Evolutionary conservation across 2,888 invertebrate species (phyloP).

Genomic region (Serrognathus titanus): DNA sequence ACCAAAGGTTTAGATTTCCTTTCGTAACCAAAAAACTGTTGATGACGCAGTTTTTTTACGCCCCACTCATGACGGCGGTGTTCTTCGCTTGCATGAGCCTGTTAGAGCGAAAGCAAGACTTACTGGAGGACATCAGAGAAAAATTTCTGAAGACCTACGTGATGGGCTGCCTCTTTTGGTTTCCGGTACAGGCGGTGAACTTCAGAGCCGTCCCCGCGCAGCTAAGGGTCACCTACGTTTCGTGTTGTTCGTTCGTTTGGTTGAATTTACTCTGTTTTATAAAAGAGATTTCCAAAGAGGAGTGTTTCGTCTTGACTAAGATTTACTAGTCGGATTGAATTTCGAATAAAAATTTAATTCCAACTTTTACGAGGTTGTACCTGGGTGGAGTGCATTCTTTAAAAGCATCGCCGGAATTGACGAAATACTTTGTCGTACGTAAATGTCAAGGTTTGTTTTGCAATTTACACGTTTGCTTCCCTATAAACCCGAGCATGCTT

Average conservation of each 20-base stretch:
- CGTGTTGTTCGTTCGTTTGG: too few relatives aligned
- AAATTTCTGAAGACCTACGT: constrained; percentile 70
- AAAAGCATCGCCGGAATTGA: too few relatives aligned
- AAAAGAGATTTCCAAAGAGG: too few relatives aligned
- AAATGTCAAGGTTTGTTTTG: too few relatives aligned
- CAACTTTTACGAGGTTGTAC: too few relatives aligned
- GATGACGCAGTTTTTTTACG: constrained; percentile 72
- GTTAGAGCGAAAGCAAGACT: constrained; percentile 67
- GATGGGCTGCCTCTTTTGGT: constrained; percentile 79
- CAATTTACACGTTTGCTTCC: too few relatives aligned
- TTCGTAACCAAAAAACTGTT: constrained; percentile 64
- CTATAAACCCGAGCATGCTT: too few relatives aligned
- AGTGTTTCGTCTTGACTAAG: too few relatives aligned
- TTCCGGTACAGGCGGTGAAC: constrained; percentile 77
- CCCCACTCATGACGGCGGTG: constrained; percentile 65
- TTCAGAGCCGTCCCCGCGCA: constrained; percentile 69
- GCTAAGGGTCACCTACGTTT: constrained; percentile 59
- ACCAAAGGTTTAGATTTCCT: neutral
- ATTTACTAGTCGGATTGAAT: too few relatives aligned
- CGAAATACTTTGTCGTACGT: too few relatives aligned
- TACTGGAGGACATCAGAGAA: constrained; percentile 65
- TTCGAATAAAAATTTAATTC: too few relatives aligned
- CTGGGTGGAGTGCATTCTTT: too few relatives aligned
- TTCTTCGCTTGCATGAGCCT: constrained; percentile 77
- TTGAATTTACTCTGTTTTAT: constrained; percentile 36